Base-by-base conservation (phyloP, 2,113 vertebrate genomes). In the Melospiza georgiana region DNA sequence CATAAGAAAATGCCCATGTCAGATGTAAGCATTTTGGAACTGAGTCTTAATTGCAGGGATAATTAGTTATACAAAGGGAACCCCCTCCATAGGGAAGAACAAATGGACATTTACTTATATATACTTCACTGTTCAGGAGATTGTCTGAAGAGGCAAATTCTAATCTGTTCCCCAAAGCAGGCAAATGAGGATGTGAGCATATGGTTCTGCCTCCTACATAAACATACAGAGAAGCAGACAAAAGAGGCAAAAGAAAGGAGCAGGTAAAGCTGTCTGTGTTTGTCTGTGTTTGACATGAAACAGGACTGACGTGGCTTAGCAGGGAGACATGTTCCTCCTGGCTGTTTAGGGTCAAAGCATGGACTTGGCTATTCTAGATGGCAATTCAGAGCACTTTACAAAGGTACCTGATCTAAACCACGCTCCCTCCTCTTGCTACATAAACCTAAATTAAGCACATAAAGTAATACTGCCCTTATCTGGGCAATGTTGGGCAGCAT, bases 271-370 rank as follows among this genome's bases (percentile, higher is more conserved):
- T 43, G 46, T 43, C 61, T 57, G n/a, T 55, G 18, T 48, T 69
- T 55, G 23, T 31, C 17, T 73, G 28, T 25, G 12, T 61, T 80
- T 15, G 6, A 20, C 31, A 19, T 46, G n/a, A 76, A 76, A 68
- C 7, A 9, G 13, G 11, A 49, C 39, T 49, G 37, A 41, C 0
- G 0, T 20, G 17, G 18, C 28, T 57, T 68, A 54, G 16, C 61
- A 44, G 27, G 61, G 10, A 75, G 10, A 41, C 7, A 72, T 82
- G 12, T 3, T 75, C 27, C 48, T 54, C 71, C 79, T 85, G 27
- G 9, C 18, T 91, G 5, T 52, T 58, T 44, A 52, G 24, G 13
- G 8, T 44, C 33, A 75, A 87, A 82, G 35, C 24, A 49, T 9
- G 28, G 33, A 30, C 18, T n/a, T 84, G n/a, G 18, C 51, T 51